phyloP scores from a whole-genome alignment of 2,888 invertebrate genomes.

The Julus scanicus region DNA sequence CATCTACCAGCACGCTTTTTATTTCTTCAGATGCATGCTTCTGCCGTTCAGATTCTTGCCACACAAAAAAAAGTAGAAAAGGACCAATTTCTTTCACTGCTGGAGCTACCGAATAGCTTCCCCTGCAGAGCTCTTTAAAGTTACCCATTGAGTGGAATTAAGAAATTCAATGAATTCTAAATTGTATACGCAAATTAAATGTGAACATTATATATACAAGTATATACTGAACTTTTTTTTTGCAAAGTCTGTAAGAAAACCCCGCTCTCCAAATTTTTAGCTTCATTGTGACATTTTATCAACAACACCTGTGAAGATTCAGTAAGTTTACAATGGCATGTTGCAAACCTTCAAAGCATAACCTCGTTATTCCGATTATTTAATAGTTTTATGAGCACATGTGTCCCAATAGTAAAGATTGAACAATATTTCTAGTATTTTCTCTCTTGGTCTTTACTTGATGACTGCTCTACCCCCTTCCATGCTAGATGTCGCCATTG shows the following conservation, averaged over 20 bases:
- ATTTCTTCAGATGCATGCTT: neutral
- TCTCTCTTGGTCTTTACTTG: no score
- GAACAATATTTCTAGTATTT: no score
- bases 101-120: conserved; percentile 34
- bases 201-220: neutral
- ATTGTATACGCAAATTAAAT: conserved; percentile 42
- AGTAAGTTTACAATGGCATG: no score
- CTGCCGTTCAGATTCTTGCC: neutral
- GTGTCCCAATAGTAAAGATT: no score
- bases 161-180: conserved; percentile 28
- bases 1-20: conserved; percentile 24
- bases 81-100: conserved; percentile 30
- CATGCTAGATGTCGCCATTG: no score
- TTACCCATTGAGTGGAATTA: conserved; percentile 29
- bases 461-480: no score
- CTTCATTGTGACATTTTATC: neutral
- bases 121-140: conserved; percentile 6
- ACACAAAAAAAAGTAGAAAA: neutral
- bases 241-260: neutral
- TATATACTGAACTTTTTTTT: neutral
- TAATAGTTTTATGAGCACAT: no score
- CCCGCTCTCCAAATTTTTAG: neutral
- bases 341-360: no score
- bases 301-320: neutral
- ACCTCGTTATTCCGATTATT: no score